phyloP scores from a whole-genome alignment of 2,113 vertebrate species.

The Bambusicola thoracicus region DNA sequence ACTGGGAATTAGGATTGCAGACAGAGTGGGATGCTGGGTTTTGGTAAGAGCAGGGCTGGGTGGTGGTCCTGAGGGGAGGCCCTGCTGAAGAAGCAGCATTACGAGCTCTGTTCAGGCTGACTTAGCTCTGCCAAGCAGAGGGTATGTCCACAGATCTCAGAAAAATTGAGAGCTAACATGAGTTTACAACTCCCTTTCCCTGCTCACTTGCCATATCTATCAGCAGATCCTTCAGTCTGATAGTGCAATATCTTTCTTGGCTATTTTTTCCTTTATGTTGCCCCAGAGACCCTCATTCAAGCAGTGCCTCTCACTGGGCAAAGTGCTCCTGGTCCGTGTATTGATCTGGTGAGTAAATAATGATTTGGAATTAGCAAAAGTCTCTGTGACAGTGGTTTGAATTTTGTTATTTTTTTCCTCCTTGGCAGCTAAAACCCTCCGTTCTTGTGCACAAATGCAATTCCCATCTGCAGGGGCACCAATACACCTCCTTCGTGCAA shows the following conservation, averaged over 20 bases:
- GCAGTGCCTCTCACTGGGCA: neutral
- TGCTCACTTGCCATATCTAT: neutral
- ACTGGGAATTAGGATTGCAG: neutral
- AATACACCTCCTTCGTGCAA: neutral
- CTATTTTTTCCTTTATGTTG: neutral
- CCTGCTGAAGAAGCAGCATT: too few relatives aligned
- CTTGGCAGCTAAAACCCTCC: neutral
- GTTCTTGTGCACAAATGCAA: neutral
- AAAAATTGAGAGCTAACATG: neutral
- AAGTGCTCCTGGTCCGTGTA: neutral
- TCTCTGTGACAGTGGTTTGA: too few relatives aligned
- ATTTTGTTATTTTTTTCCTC: neutral
- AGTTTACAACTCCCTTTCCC: neutral
- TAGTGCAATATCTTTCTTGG: neutral
- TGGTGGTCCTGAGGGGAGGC: neutral
- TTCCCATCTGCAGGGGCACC: neutral
- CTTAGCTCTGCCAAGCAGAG: neutral
- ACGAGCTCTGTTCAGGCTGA: neutral
- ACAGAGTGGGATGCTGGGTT: neutral
- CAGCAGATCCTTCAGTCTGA: neutral
- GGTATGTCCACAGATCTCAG: neutral
- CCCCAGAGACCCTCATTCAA: neutral
- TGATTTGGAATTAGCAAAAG: neutral
- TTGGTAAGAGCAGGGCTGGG: neutral
- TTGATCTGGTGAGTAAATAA: neutral